Evolutionary conservation across 2,888 invertebrate genomes (phyloP).

Genomic region (Drosophila mimetica): DNA sequence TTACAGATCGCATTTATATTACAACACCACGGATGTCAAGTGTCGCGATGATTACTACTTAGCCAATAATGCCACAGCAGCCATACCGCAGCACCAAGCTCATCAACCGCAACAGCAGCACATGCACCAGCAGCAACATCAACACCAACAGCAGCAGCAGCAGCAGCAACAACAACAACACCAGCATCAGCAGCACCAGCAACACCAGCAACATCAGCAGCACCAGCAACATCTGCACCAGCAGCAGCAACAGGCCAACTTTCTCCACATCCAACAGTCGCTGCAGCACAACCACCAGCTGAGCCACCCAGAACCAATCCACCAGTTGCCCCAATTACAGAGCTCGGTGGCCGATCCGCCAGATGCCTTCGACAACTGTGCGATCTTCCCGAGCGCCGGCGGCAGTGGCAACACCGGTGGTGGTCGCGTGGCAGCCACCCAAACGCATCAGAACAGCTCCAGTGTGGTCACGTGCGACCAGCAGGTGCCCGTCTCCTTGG

Average conservation of each 20-base stretch:
- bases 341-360: slow-evolving; percentile 64
- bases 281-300: slow-evolving; percentile 58
- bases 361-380: slow-evolving; percentile 77
- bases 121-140: slow-evolving; percentile 1
- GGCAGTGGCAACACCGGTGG: slow-evolving; percentile 52
- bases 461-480: slow-evolving; percentile 60
- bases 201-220: slow-evolving; percentile 34
- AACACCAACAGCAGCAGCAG: slow-evolving; percentile 30
- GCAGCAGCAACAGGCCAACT: slow-evolving; percentile 53
- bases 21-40: slow-evolving; percentile 82
- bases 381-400: slow-evolving; percentile 67
- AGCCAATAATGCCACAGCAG: slow-evolving; percentile 61
- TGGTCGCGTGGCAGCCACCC: slow-evolving; percentile 79
- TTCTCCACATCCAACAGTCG: slow-evolving; percentile 72
- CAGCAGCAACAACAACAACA: slow-evolving; percentile 51
- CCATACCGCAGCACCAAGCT: slow-evolving; percentile 45
- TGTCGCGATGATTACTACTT: slow-evolving; percentile 83
- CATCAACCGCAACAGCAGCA: slow-evolving; percentile 50
- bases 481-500: slow-evolving; percentile 61
- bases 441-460: slow-evolving; percentile 75
- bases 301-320: slow-evolving; percentile 45
- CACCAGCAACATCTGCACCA: slow-evolving; percentile 61
- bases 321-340: slow-evolving; percentile 57
- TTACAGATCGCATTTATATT: slow-evolving; percentile 83
- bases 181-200: slow-evolving; percentile 37